Percentiles rank a stretch among this genome's conserved stretches.
Evolutionary conservation across 1,140 invertebrate species (phyloP).

Genomic region (Arion vulgaris): DNA sequence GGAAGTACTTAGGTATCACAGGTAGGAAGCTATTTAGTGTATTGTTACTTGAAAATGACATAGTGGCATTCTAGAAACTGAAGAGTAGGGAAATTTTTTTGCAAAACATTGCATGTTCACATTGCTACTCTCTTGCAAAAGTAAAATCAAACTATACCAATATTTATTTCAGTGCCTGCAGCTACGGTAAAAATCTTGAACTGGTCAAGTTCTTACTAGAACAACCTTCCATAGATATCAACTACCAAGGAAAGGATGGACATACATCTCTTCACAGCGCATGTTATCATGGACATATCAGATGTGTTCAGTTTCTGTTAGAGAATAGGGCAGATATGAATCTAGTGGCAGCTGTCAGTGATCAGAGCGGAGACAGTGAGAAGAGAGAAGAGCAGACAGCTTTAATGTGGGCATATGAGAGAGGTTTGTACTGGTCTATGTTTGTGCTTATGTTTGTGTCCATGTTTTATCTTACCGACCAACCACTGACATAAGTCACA

Average conservation of each 20-base stretch:
- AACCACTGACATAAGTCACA: too few species aligned
- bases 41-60: too few species aligned
- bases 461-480: too few species aligned
- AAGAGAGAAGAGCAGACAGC: conserved; percentile 74
- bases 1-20: too few species aligned
- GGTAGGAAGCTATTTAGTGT: too few species aligned
- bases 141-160: too few species aligned
- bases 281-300: conserved; percentile 74
- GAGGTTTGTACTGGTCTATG: conserved; percentile 65
- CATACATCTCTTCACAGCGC: conserved; percentile 75
- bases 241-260: conserved; percentile 74
- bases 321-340: conserved; percentile 75
- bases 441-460: background rate
- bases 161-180: conserved; percentile 70
- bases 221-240: conserved; percentile 72
- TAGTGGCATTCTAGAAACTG: too few species aligned
- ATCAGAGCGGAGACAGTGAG: conserved; percentile 66
- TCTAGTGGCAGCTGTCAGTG: conserved; percentile 68
- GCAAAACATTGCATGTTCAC: too few species aligned
- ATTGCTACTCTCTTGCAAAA: too few species aligned
- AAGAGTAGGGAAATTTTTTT: too few species aligned
- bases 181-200: conserved; percentile 73
- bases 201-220: conserved; percentile 73
- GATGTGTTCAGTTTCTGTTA: conserved; percentile 74
- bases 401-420: conserved; percentile 75